A percentile compares a stretch with the other conserved stretches of the same genome.
Conservation (phyloP, 64 coral and sea anemone genomes). For the Dendrophyllia cribrosa region DNA sequence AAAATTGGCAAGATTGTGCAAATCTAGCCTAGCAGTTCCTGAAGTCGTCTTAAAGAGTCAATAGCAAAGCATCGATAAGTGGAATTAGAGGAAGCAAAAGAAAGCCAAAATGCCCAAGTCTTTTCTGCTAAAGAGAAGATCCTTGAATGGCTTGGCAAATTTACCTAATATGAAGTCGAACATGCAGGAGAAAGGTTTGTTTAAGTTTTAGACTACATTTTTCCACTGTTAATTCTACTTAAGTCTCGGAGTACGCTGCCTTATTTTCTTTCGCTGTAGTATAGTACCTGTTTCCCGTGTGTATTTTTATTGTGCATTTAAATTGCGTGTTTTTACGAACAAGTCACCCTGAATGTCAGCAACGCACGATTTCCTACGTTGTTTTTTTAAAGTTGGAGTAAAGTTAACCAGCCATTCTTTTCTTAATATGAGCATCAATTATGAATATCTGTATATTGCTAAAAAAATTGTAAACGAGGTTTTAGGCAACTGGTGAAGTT, state of each 20-base stretch:
- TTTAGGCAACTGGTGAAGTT: not conserved
- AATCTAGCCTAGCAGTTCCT: not conserved
- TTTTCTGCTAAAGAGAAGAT: conserved; percentile 65
- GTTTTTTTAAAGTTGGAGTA: not conserved
- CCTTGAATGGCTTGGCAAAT: not conserved
- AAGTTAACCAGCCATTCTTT: not conserved
- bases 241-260: too few relatives aligned
- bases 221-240: too few relatives aligned
- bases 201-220: not conserved
- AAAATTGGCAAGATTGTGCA: not conserved
- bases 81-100: not conserved
- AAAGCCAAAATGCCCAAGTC: conserved; percentile 67
- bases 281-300: not conserved
- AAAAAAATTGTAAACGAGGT: not conserved
- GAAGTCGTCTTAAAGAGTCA: too few relatives aligned
- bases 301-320: not conserved
- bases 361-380: not conserved
- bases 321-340: too few relatives aligned
- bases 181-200: conserved; percentile 1
- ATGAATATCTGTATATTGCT: not conserved
- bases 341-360: not conserved
- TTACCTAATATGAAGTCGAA: not conserved
- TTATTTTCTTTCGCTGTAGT: too few relatives aligned
- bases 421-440: too few relatives aligned
- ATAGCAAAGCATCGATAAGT: not conserved